phyloP scores from a whole-genome alignment of 2,888 invertebrate species.

The Prosapia bicincta region DNA sequence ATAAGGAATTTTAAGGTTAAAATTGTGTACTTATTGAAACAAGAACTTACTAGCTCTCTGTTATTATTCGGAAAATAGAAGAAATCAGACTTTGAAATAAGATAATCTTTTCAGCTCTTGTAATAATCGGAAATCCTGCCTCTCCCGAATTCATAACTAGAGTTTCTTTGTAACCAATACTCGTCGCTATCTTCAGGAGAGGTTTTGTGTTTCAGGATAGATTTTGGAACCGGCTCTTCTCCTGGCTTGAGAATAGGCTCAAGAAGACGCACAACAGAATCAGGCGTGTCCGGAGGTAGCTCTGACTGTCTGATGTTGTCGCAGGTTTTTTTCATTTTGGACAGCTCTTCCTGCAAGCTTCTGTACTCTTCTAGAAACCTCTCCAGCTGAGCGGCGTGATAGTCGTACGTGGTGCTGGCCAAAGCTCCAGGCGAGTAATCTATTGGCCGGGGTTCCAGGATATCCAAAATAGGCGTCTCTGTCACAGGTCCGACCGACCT shows the following conservation, averaged over 20 bases:
- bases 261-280: constrained; percentile 41
- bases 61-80: too few relatives aligned
- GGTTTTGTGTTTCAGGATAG: constrained; percentile 57
- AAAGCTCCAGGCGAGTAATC: constrained; percentile 31
- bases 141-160: constrained; percentile 12
- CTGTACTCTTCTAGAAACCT: constrained; percentile 77
- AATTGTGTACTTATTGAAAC: too few relatives aligned
- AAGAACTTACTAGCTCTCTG: too few relatives aligned
- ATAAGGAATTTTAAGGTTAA: too few relatives aligned
- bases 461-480: constrained; percentile 58
- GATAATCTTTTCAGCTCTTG: constrained; percentile 18
- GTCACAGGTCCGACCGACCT: constrained; percentile 41
- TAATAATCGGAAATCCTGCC: constrained; percentile 9
- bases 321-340: constrained; percentile 75
- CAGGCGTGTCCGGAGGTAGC: constrained; percentile 43
- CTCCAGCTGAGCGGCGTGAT: constrained; percentile 75
- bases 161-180: constrained; percentile 27
- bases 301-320: constrained; percentile 59
- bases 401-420: constrained; percentile 64
- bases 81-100: not conserved
- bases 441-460: constrained; percentile 33
- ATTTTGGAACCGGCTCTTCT: constrained; percentile 51
- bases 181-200: constrained; percentile 25
- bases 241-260: constrained; percentile 46
- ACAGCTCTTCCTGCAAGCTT: constrained; percentile 70